Percentiles rank a stretch among this genome's conserved stretches.
Evolutionary conservation across 2,888 invertebrate species (phyloP).

Genomic region (Laothoe populi): DNA sequence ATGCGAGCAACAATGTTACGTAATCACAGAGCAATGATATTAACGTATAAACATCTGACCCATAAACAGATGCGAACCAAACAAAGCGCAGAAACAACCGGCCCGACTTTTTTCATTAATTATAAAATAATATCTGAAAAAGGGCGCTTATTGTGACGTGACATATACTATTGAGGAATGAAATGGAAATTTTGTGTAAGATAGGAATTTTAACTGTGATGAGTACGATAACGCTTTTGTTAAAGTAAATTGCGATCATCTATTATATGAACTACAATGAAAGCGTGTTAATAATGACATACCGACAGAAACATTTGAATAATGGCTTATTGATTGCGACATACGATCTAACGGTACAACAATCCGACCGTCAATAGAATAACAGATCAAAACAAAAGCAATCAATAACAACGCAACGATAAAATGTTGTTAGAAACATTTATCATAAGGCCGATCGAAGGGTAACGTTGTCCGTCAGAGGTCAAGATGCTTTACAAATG

Average conservation of each 20-base stretch:
- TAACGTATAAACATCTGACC: conserved; percentile 57
- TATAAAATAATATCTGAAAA: not conserved
- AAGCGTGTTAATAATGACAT: too few species aligned
- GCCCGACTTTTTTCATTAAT: not conserved
- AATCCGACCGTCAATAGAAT: conserved; percentile 32
- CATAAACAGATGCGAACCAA: conserved; percentile 47
- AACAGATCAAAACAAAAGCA: conserved; percentile 30
- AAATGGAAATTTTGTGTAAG: too few species aligned
- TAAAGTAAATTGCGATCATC: too few species aligned
- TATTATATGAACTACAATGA: too few species aligned
- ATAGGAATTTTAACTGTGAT: too few species aligned
- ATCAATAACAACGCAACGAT: conserved; percentile 33
- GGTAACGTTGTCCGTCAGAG: conserved; percentile 52
- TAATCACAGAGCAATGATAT: conserved; percentile 53
- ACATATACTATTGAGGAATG: too few species aligned
- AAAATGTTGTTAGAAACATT: conserved; percentile 42
- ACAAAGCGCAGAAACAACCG: conserved; percentile 30
- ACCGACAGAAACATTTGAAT: not conserved
- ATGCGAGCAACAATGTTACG: conserved; percentile 49
- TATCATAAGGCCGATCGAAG: conserved; percentile 45
- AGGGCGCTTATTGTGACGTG: too few species aligned
- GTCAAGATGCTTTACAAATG: conserved; percentile 59
- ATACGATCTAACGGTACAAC: conserved; percentile 25
- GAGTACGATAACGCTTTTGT: too few species aligned
- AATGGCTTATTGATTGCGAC: not conserved